Conservation (phyloP, 2,113 vertebrate species). For the Antennarius striatus region DNA sequence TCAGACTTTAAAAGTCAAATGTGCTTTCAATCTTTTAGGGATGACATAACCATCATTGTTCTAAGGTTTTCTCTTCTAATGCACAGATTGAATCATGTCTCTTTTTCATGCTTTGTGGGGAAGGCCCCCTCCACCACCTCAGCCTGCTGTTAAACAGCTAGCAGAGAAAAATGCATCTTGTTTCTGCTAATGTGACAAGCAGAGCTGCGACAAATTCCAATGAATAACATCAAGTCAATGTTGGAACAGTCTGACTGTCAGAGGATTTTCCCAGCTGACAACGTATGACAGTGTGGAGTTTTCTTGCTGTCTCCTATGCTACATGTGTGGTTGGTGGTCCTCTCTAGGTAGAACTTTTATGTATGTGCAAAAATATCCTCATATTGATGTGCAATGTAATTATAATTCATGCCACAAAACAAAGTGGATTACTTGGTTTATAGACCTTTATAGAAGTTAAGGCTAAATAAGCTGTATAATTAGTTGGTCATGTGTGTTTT, state of each 20-base stretch:
- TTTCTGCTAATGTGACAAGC: constrained; percentile 19
- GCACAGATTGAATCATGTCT: constrained; percentile 28
- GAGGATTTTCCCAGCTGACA: not conserved
- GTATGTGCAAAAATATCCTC: no score
- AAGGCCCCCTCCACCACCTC: not conserved
- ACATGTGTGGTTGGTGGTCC: no score
- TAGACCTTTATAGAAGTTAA: no score
- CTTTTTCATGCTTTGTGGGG: constrained; percentile 20
- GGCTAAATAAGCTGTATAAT: no score
- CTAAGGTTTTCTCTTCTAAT: constrained; percentile 7
- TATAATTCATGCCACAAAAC: no score
- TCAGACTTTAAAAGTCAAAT: constrained; percentile 32
- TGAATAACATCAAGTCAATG: constrained; percentile 25
- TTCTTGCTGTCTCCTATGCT: no score
- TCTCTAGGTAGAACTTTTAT: no score
- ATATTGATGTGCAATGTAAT: no score
- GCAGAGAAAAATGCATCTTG: constrained; percentile 10
- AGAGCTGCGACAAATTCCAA: constrained; percentile 27
- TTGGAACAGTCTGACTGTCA: constrained; percentile 7
- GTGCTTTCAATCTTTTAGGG: constrained; percentile 30
- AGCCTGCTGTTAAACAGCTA: constrained; percentile 19
- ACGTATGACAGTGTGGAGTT: no score
- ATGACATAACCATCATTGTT: constrained; percentile 26
- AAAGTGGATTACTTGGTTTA: no score
- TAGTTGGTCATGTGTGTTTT: no score